Base-by-base conservation (phyloP, 1,140 invertebrate genomes). In the Ceratosolen solmsi region DNA sequence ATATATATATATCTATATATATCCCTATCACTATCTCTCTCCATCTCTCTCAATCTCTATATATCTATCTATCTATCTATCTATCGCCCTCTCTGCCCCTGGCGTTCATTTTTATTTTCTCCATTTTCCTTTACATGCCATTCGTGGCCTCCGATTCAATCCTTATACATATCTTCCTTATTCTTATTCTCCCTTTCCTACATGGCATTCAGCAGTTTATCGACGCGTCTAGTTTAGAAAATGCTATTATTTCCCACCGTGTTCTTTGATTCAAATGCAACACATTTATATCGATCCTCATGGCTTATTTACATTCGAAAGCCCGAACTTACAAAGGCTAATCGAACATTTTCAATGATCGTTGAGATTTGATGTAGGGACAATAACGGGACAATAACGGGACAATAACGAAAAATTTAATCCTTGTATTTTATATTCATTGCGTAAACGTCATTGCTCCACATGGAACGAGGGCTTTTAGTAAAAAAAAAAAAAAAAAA, bases 161-260 rank as follows among this genome's bases (percentile, higher is more conserved):
- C 63, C 17, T 65, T 65, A 36, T 65, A 27, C 60, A 13, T 36
- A 36, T 36, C 60, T 65, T 65, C 30, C 60, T 68, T n/a, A 38
- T 68, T 68, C 36, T 36, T 68, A 68, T 68, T 46, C 13, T 33
- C 60, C 60, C 20, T 60, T 33, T 63, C 30, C 30, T 63, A 33
- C 30, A 63, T 8, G 60, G 60, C 30, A 20, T 33, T 20, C 30
- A 20, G 33, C 27, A 15, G 30, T 63, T 63, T 33, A 63, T 33
- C 60, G 30, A 33, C 27, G 30, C 60, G 27, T 63, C 60, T 33
- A 63, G 33, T 63, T 63, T 63, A 63, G 60, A 63, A 63, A 63
- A 33, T 1, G 60, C 30, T 7, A 17, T 33, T 30, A 30, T 15
- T 33, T 33, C 27, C 27, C 25, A 8, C 27, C 25, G 5, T 25